Evolutionary conservation across 2,888 invertebrate genomes (phyloP), one percentile per base, ranked within the genome.

Genomic region (Metellina segmentata): DNA sequence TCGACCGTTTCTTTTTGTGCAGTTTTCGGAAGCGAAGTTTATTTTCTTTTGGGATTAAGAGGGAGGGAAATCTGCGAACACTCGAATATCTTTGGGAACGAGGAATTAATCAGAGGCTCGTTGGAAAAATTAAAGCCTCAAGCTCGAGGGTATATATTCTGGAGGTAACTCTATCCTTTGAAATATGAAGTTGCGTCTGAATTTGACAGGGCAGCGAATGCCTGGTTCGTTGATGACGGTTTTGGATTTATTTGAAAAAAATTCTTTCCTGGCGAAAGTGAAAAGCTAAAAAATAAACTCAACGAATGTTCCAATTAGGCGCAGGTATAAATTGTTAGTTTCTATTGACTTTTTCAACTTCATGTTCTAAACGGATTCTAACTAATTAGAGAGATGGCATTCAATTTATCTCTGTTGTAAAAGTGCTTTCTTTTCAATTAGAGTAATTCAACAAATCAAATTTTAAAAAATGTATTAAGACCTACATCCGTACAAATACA

Each of bases 11-110:
- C 61, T 61, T 61, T 61, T 34, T 34, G 34, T 34, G 34, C 34
- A 1, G 4, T 34, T 34, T 61, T 16, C 11, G 13, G 79, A 79
- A n/a, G 16, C 53, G 13, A 79, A 34, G 61, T 79, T 72, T 79
- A 49, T 79, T 79, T 79, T 79, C 79, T 79, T 79, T 79, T 11
- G 79, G 79, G 79, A 79, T 79, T 79, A 79, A 61, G 79, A 61
- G 61, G 61, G 61, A 16, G 61, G 61, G 61, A 16, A 16, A 16
- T 61, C 61, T 61, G 6, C 61, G 61, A 61, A 8, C 61, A 61
- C 61, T 61, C 61, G 61, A 61, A 11, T 61, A 16, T 61, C 16
- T 11, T 77, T 77, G 49, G 77, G 34, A 77, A 77, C 79, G 34
- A 34, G 61, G 34, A 61, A 79, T 61, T 79, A 79, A 79, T 13